Conservation (phyloP, 2,113 vertebrate genomes). For the Lepisosteus oculatus region DNA sequence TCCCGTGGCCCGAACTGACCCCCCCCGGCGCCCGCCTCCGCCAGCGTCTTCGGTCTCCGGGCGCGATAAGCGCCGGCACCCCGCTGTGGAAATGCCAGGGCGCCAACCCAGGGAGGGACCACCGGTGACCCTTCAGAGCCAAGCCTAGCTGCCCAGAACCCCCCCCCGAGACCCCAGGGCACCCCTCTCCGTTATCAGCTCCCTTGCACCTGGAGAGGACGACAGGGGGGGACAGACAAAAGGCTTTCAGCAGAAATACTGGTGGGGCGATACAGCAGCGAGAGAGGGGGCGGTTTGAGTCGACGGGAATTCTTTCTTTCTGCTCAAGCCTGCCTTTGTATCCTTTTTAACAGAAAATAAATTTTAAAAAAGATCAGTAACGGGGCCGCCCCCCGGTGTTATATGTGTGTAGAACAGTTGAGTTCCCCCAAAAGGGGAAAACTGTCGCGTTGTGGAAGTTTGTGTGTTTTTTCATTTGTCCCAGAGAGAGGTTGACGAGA, state of each 20-base stretch:
- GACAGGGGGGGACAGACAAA: background rate
- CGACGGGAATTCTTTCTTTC: too few species aligned
- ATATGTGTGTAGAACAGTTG: too few species aligned
- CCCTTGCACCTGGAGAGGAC: background rate
- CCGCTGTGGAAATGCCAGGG: background rate
- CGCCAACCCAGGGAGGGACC: background rate
- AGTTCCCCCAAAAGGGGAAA: too few species aligned
- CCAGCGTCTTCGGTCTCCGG: background rate
- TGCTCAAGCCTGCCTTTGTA: too few species aligned
- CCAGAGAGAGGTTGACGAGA: too few species aligned
- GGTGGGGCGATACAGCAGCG: too few species aligned
- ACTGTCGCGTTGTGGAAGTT: too few species aligned
- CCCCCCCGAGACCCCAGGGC: background rate
- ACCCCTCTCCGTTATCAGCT: conserved; percentile 1
- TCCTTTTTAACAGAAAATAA: too few species aligned
- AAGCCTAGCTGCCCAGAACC: background rate
- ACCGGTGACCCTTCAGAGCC: background rate
- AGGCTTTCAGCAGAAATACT: background rate
- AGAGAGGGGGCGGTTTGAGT: too few species aligned
- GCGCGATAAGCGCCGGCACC: background rate
- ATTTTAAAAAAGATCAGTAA: too few species aligned
- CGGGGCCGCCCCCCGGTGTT: too few species aligned
- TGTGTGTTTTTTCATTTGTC: too few species aligned
- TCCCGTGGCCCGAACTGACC: background rate
- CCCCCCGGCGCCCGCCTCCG: background rate